Percentiles rank a stretch among this genome's conserved stretches.
phyloP scores from a whole-genome alignment of 2,797 vertebrate species.

The Cercopithecus neglectus region DNA sequence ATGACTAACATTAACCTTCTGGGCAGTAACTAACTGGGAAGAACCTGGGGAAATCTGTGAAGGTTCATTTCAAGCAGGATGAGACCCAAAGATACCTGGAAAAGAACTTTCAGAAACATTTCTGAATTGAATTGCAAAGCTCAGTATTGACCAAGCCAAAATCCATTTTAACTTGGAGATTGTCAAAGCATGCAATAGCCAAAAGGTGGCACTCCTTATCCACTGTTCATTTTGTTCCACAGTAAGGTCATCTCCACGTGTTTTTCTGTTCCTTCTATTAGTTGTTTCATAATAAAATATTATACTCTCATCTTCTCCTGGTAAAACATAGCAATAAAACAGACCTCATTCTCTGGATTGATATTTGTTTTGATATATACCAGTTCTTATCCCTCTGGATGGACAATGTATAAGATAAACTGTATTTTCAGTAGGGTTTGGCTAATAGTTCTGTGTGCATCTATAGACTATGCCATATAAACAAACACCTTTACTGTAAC shows the following conservation, averaged over 20 bases:
- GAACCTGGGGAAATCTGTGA: neutral
- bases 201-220: constrained; percentile 85
- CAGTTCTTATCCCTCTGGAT: constrained; percentile 10
- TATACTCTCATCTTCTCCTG: constrained; percentile 57
- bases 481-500: neutral
- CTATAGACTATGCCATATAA: fast-evolving
- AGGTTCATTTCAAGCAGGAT: neutral
- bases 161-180: neutral
- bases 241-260: fast-evolving
- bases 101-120: neutral
- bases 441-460: fast-evolving
- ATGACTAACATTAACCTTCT: constrained; percentile 12
- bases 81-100: neutral
- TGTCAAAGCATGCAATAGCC: constrained; percentile 60
- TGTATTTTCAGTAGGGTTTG: neutral
- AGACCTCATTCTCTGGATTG: constrained; percentile 19
- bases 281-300: constrained; percentile 66
- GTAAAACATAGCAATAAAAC: constrained; percentile 60
- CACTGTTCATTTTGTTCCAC: constrained; percentile 27
- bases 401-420: neutral
- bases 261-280: constrained; percentile 49
- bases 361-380: constrained; percentile 47
- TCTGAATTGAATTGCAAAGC: neutral
- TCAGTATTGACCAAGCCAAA: neutral
- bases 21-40: neutral